Evolutionary conservation across 2,888 invertebrate species (phyloP), one percentile per base, ranked within the genome.

Genomic region (Adineta ricciae): DNA sequence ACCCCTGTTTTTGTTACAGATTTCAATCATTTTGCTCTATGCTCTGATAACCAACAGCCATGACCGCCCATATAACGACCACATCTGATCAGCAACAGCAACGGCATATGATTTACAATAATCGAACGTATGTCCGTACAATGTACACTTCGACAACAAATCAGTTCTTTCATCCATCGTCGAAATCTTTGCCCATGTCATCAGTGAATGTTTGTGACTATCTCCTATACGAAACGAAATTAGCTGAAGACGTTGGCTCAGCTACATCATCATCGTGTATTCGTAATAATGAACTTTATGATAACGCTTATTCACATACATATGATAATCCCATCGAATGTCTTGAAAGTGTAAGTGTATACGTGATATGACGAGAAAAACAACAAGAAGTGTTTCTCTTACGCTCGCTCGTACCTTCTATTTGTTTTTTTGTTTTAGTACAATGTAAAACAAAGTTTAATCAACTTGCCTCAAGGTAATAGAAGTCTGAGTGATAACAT

Each of bases 241-340:
- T 64, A 36, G 16, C 19, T 78, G 41, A 78, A 24, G 78, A 78
- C n/a, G 11, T 78, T 38, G 41, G 41, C 21, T 78, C 78, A 78
- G 24, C 78, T 41, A 14, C 78, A 41, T 38, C 78, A 41, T 73
- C 38, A 73, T 78, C 78, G 0, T 78, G 41, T 78, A 78, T 24
- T 41, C 16, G 41, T 78, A 64, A 3, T 32, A 19, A 16, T 64
- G 64, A 64, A 32, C 1, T 32, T 36, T 64, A 64, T 64, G 64
- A 64, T 64, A 64, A 64, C 32, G 19, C 32, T 5, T 78, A 78
- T 78, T 5, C 9, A n/a, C 38, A 78, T 78, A 78, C 38, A 21
- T 78, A 78, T 78, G 78, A 78, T 78, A 78, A 78, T 41, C 78
- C 78, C 38, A 38, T 78, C 24, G 24, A 41, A 78, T 78, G 11